phyloP scores from a whole-genome alignment of 2,888 invertebrate genomes.

The Machimus atricapillus region DNA sequence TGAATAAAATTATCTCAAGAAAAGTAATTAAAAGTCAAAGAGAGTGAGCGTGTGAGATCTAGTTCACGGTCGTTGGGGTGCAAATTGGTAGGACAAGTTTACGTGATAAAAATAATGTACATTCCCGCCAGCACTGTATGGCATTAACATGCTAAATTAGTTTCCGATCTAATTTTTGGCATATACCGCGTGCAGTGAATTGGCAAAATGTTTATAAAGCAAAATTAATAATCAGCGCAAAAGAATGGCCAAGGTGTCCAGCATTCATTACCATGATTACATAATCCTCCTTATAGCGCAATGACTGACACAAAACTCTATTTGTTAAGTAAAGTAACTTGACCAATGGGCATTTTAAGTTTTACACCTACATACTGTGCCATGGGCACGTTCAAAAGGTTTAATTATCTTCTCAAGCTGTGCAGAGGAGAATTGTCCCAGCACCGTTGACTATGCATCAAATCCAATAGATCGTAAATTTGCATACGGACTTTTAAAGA shows the following conservation, averaged over 20 bases:
- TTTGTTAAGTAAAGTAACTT: background rate
- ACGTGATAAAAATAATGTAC: background rate
- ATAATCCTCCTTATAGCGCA: background rate
- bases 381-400: background rate
- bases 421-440: background rate
- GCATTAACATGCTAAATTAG: background rate
- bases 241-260: background rate
- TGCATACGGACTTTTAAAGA: background rate
- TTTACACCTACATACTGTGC: background rate
- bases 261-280: background rate
- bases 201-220: background rate
- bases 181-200: background rate
- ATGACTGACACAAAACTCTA: background rate
- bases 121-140: background rate
- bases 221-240: background rate
- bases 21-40: background rate
- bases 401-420: background rate
- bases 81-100: background rate
- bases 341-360: background rate
- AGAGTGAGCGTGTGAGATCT: background rate
- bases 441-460: background rate
- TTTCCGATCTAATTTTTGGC: background rate
- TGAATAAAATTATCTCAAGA: background rate
- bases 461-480: background rate
- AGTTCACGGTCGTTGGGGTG: background rate